Percentiles rank a stretch among this genome's conserved stretches.
Evolutionary conservation across 2,888 invertebrate genomes (phyloP).

Genomic region (Melolontha melolontha): DNA sequence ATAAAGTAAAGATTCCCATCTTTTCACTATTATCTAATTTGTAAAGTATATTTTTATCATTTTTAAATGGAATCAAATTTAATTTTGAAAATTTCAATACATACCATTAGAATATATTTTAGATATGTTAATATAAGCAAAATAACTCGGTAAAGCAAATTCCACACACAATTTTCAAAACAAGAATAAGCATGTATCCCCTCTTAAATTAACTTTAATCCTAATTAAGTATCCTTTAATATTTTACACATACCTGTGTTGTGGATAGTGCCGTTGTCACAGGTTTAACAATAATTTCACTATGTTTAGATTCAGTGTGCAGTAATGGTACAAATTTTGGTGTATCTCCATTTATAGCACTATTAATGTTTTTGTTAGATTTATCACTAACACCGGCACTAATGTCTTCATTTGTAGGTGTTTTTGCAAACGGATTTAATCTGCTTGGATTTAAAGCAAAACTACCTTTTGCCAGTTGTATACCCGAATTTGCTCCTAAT

Average conservation of each 20-base stretch:
- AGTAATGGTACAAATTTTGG: conserved; percentile 63
- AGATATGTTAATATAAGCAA: too few relatives aligned
- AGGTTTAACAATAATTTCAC: conserved; percentile 40
- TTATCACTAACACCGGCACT: conserved; percentile 52
- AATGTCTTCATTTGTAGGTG: conserved; percentile 48
- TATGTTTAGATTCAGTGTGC: conserved; percentile 52
- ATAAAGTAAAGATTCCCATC: too few relatives aligned
- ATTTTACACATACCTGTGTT: conserved; percentile 35
- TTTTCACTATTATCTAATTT: too few relatives aligned
- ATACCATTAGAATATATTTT: too few relatives aligned
- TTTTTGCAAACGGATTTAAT: conserved; percentile 59
- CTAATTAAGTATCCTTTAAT: too few relatives aligned
- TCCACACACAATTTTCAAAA: too few relatives aligned
- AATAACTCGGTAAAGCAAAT: too few relatives aligned
- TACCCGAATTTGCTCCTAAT: conserved; percentile 51
- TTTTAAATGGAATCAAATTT: too few relatives aligned
- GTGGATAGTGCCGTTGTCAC: conserved; percentile 37
- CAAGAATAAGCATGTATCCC: too few relatives aligned
- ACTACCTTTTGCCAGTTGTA: conserved; percentile 49
- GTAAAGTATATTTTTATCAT: too few relatives aligned
- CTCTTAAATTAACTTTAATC: too few relatives aligned
- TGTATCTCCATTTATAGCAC: conserved; percentile 57
- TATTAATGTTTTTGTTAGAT: conserved; percentile 46
- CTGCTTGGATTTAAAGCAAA: conserved; percentile 61
- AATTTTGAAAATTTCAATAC: too few relatives aligned